Evolutionary conservation across 2,797 vertebrate species (phyloP), one percentile per base, ranked within the genome.

Genomic region (Dermochelys coriacea): DNA sequence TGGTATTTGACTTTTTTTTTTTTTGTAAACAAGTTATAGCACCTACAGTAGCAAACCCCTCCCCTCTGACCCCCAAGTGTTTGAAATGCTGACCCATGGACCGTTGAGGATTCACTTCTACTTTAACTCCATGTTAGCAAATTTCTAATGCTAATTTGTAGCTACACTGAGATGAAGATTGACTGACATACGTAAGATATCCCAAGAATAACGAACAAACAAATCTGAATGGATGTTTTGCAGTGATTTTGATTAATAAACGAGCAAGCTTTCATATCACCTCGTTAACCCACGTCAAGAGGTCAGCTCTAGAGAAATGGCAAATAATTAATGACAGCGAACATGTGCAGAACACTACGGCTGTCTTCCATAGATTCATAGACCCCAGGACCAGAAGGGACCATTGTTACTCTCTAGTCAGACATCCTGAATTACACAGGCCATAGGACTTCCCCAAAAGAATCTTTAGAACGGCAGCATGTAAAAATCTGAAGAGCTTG

Each of bases 181-280:
- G 64, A 71, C n/a, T 71, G n/a, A 23, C n/a, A 8, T 91, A 95
- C 77, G 82, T 0, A 21, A 90, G 94, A 84, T 90, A 47, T 80
- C 0, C 23, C 21, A 2, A 75, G 51, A 68, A 37, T 10, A 68
- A 19, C 51, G 25, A 78, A 84, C 7, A 0, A 21, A 1, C 50
- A 0, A 6, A 29, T 90, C 12, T 31, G 0, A 45, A 57, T 80
- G 15, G 80, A 16, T 86, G 25, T 37, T 55, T 23, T 0, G 47
- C 3, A 71, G 64, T 71, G n/a, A 71, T 37, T 23, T 21, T n/a
- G 19, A 68, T 68, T 37, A n/a, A 68, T 37, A 68, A 21, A 37
- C 4, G 64, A 80, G 47, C 45, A n/a, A 50, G 45, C 5, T 61
- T 34, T 16, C 45, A 31, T 6, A 14, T 25, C 12, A 8, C 57